Evolutionary conservation across 2,113 vertebrate species (phyloP).

Genomic region (Eublepharis macularius): DNA sequence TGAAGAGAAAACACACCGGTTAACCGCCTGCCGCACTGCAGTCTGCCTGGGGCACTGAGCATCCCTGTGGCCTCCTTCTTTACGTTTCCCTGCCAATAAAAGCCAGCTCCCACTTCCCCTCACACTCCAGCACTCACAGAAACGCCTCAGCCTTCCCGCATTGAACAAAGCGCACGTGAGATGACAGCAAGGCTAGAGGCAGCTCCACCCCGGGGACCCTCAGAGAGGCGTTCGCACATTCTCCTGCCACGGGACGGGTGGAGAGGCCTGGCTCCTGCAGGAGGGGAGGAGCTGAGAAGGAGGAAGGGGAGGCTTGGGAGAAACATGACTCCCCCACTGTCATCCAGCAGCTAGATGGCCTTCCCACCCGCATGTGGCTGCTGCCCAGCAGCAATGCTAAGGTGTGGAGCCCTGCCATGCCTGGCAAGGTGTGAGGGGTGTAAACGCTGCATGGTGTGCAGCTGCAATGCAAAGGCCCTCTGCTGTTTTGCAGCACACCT

Average conservation of each 20-base stretch:
- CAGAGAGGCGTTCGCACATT: constrained; percentile 41
- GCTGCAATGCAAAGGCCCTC: background rate
- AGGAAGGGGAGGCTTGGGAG: background rate
- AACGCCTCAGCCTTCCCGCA: no score
- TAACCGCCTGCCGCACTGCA: no score
- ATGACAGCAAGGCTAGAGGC: background rate
- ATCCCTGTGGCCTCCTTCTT: no score
- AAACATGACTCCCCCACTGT: background rate
- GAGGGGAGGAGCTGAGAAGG: background rate
- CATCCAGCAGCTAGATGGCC: no score
- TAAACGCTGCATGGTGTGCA: background rate
- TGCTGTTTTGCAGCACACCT: background rate
- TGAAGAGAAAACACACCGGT: no score
- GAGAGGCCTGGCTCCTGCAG: background rate
- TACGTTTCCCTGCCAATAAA: no score
- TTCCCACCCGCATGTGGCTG: no score
- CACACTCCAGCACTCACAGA: no score
- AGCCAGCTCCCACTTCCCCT: no score
- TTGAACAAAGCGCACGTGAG: no score
- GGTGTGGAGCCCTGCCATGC: background rate
- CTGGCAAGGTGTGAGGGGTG: background rate
- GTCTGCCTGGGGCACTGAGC: no score
- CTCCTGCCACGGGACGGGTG: constrained; percentile 9
- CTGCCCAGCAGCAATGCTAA: background rate
- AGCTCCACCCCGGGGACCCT: constrained; percentile 23